These are phyloP conservation scores for Cloeon dipterum DNA, from an alignment of 2,888 invertebrate genomes.

Conservation along the genomic window DNA sequence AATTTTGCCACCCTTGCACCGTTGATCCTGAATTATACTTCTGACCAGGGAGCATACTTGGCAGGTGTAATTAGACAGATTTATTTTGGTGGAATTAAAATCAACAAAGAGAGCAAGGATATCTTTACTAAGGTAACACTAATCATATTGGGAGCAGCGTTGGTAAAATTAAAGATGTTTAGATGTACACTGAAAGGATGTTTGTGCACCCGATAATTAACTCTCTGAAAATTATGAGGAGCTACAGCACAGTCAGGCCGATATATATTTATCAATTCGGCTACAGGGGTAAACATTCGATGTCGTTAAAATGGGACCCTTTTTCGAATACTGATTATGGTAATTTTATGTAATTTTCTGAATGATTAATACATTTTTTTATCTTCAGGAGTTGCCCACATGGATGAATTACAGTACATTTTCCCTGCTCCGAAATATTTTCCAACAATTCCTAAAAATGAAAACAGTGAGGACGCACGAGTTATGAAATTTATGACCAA, in stretches of 20 bases:
- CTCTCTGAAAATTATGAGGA: constrained; percentile 24
- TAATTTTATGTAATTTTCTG: no score
- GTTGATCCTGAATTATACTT: constrained; percentile 34
- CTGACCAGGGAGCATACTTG: constrained; percentile 23
- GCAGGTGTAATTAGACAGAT: constrained; percentile 24
- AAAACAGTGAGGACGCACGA: not conserved
- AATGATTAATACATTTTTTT: no score
- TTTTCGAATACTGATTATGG: constrained; percentile 30
- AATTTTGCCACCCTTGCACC: constrained; percentile 39
- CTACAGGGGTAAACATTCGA: constrained; percentile 45
- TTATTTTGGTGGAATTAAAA: constrained; percentile 26
- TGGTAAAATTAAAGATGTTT: no score
- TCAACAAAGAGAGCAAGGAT: no score
- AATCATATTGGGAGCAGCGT: no score
- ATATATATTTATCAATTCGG: constrained; percentile 43
- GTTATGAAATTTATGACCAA: not conserved
- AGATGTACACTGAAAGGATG: constrained; percentile 53
- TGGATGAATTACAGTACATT: constrained; percentile 60
- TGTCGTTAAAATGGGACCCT: constrained; percentile 42
- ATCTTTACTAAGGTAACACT: no score
- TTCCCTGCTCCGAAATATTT: constrained; percentile 42
- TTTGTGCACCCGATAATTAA: constrained; percentile 39
- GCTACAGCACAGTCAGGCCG: constrained; percentile 20
- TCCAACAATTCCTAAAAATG: not conserved
- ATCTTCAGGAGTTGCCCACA: constrained; percentile 49